Percentiles rank a stretch among this genome's conserved stretches.
Conservation (phyloP, 2,888 invertebrate species). For the Cataglyphis albicans region DNA sequence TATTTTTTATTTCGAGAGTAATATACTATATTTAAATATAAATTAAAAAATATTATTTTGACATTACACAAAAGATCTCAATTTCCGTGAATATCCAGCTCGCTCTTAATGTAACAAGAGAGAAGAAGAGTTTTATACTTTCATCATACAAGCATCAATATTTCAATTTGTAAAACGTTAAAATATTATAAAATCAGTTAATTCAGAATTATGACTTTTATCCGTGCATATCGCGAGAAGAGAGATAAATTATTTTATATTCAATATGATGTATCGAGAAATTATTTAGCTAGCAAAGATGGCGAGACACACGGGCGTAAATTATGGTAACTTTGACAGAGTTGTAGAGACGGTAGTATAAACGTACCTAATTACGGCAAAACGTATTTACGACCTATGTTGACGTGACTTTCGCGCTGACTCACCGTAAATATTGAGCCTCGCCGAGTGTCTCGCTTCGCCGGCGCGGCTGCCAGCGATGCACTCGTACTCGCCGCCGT, state of each 20-base stretch:
- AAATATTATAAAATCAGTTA: not conserved
- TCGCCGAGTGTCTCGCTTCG: slow-evolving; percentile 85
- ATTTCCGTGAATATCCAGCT: not conserved
- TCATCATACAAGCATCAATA: too few relatives aligned
- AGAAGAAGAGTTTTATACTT: not conserved
- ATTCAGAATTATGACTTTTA: not conserved
- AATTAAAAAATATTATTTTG: not conserved
- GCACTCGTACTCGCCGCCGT: slow-evolving; percentile 88
- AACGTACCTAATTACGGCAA: slow-evolving; percentile 26
- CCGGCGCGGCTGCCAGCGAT: slow-evolving; percentile 87
- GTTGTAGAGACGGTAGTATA: slow-evolving; percentile 25
- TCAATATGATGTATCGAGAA: not conserved
- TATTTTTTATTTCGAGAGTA: not conserved
- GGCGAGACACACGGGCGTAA: not conserved
- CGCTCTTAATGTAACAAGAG: not conserved
- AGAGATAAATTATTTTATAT: not conserved
- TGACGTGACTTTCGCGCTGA: slow-evolving; percentile 25
- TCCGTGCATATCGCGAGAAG: not conserved
- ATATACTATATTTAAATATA: not conserved
- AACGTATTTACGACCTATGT: not conserved
- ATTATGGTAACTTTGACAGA: not conserved
- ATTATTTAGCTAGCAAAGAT: not conserved
- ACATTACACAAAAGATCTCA: not conserved
- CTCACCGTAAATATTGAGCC: slow-evolving; percentile 88
- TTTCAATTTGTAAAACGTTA: not conserved